Evolutionary conservation across 2,797 vertebrate genomes (phyloP).

Genomic region (Phrynocephalus forsythii): DNA sequence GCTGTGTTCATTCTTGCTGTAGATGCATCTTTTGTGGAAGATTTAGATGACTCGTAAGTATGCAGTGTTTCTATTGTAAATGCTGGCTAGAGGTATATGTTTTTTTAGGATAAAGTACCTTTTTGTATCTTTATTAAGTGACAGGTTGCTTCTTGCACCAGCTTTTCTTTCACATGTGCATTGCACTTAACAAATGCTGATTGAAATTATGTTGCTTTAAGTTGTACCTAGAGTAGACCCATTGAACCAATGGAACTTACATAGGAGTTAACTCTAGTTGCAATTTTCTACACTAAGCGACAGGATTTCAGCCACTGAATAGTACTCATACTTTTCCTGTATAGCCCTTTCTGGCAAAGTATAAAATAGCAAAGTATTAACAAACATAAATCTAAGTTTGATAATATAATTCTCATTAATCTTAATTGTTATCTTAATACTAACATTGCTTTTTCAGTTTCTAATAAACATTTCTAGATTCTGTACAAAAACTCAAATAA

Average conservation of each 20-base stretch:
- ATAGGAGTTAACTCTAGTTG: no score
- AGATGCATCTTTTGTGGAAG: constrained; percentile 76
- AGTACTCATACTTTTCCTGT: background rate
- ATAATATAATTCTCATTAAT: background rate
- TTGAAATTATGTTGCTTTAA: no score
- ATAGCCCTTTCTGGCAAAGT: background rate
- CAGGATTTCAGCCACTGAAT: no score
- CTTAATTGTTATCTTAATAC: background rate
- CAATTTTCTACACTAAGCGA: no score
- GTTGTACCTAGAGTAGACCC: no score
- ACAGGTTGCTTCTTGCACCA: background rate
- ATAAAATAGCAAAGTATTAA: background rate
- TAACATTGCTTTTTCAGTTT: background rate
- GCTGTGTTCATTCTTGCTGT: constrained; percentile 65
- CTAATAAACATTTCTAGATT: background rate
- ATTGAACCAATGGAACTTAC: no score
- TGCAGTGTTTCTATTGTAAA: background rate
- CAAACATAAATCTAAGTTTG: background rate
- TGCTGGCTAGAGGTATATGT: background rate
- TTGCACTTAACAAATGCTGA: no score
- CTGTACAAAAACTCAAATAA: background rate
- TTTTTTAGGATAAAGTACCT: background rate
- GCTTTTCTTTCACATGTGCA: background rate
- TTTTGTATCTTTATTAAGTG: background rate
- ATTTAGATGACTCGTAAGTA: constrained; percentile 85